Conservation (phyloP, 2,797 vertebrate genomes). For the Chaetophractus vellerosus region DNA sequence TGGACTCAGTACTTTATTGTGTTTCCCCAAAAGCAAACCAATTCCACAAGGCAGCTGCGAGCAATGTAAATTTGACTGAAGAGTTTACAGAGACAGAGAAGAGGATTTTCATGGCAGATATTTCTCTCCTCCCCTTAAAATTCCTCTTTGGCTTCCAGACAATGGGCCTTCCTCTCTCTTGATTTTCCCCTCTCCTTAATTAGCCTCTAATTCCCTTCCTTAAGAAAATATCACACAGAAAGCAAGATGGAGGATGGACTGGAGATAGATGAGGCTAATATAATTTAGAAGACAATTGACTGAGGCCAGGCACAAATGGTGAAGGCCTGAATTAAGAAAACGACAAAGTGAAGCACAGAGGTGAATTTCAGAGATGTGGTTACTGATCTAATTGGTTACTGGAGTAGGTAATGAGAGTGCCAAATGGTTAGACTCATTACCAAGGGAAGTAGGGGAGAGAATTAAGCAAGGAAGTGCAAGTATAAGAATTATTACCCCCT, state of each 20-base stretch:
- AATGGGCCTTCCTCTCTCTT: neutral
- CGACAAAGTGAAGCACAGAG: constrained; percentile 33
- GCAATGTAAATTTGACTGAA: neutral
- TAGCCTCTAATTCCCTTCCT: neutral
- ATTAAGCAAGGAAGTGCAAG: constrained; percentile 2
- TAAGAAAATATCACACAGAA: neutral
- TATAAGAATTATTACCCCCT: neutral
- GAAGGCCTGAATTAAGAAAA: constrained; percentile 18
- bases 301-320: neutral
- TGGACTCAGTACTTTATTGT: neutral
- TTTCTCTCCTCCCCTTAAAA: neutral
- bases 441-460: neutral
- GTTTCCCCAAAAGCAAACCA: constrained; percentile 45
- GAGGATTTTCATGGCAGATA: neutral
- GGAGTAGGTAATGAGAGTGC: neutral
- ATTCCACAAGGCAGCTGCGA: neutral
- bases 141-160: neutral
- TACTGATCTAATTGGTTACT: neutral
- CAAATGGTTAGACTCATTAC: constrained; percentile 19
- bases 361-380: neutral
- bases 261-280: neutral
- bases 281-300: neutral
- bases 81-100: neutral
- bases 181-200: neutral
- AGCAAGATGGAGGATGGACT: neutral